These are phyloP conservation scores for Chauna torquata DNA, from an alignment of 2,113 vertebrate species.

Conservation along the genomic window DNA sequence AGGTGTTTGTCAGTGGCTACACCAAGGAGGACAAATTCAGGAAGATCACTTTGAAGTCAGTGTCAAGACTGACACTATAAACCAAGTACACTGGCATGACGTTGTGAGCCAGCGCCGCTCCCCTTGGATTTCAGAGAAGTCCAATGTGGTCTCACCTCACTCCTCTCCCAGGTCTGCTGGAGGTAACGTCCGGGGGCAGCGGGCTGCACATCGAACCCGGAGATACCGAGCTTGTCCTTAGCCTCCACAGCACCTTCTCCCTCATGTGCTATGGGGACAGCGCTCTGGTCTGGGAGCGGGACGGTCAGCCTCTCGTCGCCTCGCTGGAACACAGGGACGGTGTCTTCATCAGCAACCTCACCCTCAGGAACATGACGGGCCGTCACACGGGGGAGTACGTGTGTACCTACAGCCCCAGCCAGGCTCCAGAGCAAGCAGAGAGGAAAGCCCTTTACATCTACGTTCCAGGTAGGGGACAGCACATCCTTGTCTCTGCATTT, in stretches of 20 bases:
- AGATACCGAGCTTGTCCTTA: slow-evolving; percentile 77
- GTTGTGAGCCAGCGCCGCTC: background rate
- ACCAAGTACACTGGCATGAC: background rate
- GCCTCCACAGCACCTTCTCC: slow-evolving; percentile 76
- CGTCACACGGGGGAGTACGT: slow-evolving; percentile 86
- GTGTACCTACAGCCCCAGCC: slow-evolving; percentile 73
- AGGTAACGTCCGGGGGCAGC: background rate
- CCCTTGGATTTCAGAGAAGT: background rate
- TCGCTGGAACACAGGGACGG: background rate
- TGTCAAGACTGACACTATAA: background rate
- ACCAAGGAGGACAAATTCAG: background rate
- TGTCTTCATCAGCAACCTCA: slow-evolving; percentile 77
- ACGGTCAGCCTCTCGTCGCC: background rate
- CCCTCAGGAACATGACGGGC: slow-evolving; percentile 81
- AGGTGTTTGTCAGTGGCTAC: background rate
- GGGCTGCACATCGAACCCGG: slow-evolving; percentile 78
- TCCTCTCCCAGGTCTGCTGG: slow-evolving; percentile 57
- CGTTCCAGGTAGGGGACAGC: slow-evolving; percentile 84
- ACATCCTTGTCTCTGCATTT: background rate
- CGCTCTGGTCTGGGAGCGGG: slow-evolving; percentile 77
- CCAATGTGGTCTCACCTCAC: background rate
- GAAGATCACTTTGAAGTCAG: background rate
- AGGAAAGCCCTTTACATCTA: slow-evolving; percentile 81
- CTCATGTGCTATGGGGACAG: slow-evolving; percentile 81
- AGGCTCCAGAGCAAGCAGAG: slow-evolving; percentile 40